Percentiles rank a stretch among this genome's conserved stretches.
These are phyloP conservation scores for Acanthopagrus latus DNA, from an alignment of 2,797 vertebrate species.

Conservation along the genomic window DNA sequence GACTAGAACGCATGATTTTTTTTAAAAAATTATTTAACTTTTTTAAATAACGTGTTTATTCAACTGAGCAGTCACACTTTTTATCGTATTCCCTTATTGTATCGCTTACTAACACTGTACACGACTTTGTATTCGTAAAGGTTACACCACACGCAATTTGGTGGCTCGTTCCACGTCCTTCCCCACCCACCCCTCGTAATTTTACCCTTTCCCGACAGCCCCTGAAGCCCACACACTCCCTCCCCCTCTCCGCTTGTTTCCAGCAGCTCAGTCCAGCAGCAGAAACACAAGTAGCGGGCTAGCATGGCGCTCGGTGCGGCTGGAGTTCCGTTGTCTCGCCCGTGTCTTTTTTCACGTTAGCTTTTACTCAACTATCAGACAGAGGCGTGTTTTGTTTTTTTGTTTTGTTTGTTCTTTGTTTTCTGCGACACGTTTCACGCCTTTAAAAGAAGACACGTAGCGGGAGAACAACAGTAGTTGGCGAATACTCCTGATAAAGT, in stretches of 20 bases:
- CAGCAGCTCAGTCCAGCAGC: conserved; percentile 65
- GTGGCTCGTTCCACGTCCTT: not conserved
- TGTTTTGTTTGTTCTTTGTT: too few species aligned
- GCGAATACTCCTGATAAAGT: conserved; percentile 53
- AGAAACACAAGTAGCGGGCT: conserved; percentile 52
- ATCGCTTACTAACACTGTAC: not conserved
- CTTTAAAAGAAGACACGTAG: not conserved
- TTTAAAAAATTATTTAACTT: accelerated
- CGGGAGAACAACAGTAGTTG: not conserved
- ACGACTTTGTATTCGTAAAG: not conserved
- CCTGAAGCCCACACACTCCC: conserved; percentile 55
- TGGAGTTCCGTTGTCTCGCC: conserved; percentile 61
- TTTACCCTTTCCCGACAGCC: conserved; percentile 7
- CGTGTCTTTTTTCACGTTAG: conserved; percentile 45
- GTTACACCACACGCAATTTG: not conserved
- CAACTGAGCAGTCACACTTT: not conserved
- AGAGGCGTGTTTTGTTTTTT: not conserved
- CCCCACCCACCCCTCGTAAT: not conserved
- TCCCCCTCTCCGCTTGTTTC: conserved; percentile 65
- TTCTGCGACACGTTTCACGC: accelerated
- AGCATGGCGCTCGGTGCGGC: conserved; percentile 80
- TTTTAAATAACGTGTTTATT: not conserved
- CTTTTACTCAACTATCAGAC: conserved; percentile 29
- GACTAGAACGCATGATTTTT: not conserved
- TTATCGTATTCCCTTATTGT: not conserved